A percentile compares a stretch with the other conserved stretches of the same genome.
Conservation (phyloP, 2,113 vertebrate genomes). For the Hyla sarda region DNA sequence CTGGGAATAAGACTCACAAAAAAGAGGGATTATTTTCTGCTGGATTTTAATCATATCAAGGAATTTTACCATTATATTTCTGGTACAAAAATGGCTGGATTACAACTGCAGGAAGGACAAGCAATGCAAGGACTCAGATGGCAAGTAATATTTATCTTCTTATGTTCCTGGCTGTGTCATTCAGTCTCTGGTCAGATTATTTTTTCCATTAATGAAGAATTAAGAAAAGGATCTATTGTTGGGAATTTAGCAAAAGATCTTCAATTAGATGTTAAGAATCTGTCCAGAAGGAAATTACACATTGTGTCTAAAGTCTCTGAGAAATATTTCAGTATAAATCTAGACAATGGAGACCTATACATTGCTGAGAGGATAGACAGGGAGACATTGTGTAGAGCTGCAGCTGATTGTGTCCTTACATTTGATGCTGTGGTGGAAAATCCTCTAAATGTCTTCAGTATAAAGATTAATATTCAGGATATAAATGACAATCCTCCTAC, state of each 20-base stretch:
- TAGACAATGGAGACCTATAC: background rate
- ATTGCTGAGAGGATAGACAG: constrained; percentile 24
- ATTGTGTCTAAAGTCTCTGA: background rate
- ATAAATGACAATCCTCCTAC: background rate
- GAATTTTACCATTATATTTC: background rate
- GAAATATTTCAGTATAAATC: background rate
- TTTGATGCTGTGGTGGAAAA: background rate
- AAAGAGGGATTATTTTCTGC: background rate
- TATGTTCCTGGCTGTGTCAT: constrained; percentile 4
- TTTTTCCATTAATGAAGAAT: constrained; percentile 12
- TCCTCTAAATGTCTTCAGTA: background rate
- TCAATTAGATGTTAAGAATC: background rate
- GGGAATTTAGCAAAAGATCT: background rate
- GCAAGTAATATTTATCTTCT: constrained; percentile 13
- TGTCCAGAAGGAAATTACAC: background rate
- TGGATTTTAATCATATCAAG: background rate
- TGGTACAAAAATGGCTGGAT: background rate
- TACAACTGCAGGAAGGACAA: constrained; percentile 24
- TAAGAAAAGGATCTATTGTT: constrained; percentile 6
- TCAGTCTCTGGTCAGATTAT: constrained; percentile 11
- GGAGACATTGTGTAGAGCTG: constrained; percentile 8
- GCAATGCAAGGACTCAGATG: constrained; percentile 9
- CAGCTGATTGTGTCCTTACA: constrained; percentile 11
- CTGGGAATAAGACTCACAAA: background rate
- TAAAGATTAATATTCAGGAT: constrained; percentile 16